Evolutionary conservation across 2,113 vertebrate species (phyloP).

Genomic region (Ptyas mucosa): DNA sequence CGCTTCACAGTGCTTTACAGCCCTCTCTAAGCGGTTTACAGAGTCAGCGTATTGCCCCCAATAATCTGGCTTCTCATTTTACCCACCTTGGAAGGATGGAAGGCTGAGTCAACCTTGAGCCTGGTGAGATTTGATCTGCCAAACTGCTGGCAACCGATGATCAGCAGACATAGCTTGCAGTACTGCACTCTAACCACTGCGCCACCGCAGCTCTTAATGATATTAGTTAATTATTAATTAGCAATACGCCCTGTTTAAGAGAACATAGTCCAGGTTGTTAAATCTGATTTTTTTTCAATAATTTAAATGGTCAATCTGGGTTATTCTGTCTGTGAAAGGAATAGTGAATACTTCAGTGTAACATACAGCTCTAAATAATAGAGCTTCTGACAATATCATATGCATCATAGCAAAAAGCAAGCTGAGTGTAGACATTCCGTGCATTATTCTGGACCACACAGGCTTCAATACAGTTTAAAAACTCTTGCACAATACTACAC

Average conservation of each 20-base stretch:
- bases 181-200: too few species aligned
- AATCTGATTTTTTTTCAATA: constrained; percentile 91
- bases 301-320: constrained; percentile 96
- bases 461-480: neutral
- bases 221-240: neutral
- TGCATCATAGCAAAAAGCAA: constrained; percentile 66
- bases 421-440: constrained; percentile 50
- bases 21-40: too few species aligned
- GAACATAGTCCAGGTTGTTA: constrained; percentile 94
- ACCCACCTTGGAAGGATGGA: too few species aligned
- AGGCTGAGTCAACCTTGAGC: too few species aligned
- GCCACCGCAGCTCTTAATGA: too few species aligned
- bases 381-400: constrained; percentile 75
- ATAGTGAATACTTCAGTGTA: constrained; percentile 86
- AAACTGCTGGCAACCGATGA: too few species aligned
- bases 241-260: constrained; percentile 76
- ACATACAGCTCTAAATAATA: constrained; percentile 98
- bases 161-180: too few species aligned
- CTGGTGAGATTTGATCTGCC: too few species aligned
- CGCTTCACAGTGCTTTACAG: too few species aligned
- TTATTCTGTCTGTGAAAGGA: constrained; percentile 87
- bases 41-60: too few species aligned
- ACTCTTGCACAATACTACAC: neutral
- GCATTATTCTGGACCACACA: constrained; percentile 39
- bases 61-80: too few species aligned